A percentile compares a stretch with the other conserved stretches of the same genome.
phyloP scores from a whole-genome alignment of 2,888 invertebrate genomes.

The Euphydryas editha region DNA sequence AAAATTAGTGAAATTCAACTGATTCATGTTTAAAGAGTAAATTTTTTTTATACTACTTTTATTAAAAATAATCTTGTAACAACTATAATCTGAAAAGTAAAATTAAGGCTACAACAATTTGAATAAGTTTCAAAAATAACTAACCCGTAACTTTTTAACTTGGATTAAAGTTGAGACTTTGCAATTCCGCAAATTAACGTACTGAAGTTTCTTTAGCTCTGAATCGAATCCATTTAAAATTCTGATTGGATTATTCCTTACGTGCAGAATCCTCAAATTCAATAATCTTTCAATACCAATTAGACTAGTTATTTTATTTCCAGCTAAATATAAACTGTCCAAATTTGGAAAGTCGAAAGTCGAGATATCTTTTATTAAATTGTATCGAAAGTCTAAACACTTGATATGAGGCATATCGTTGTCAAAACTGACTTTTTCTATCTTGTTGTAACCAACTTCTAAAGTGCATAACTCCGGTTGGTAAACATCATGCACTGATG shows the following conservation, averaged over 20 bases:
- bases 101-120: background rate
- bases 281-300: constrained; percentile 83
- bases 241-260: constrained; percentile 86
- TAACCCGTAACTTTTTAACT: constrained; percentile 79
- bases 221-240: constrained; percentile 79
- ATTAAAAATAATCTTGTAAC: too few species aligned
- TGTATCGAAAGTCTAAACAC: constrained; percentile 81
- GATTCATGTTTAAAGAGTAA: too few species aligned
- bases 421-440: constrained; percentile 59
- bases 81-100: too few species aligned
- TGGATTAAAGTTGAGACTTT: constrained; percentile 78
- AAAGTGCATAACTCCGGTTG: constrained; percentile 83
- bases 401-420: constrained; percentile 68
- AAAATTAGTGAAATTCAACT: too few species aligned
- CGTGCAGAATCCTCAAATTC: constrained; percentile 87
- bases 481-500: constrained; percentile 74
- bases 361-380: constrained; percentile 71
- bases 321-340: constrained; percentile 89
- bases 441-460: constrained; percentile 80
- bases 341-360: constrained; percentile 79
- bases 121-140: constrained; percentile 8
- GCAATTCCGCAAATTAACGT: constrained; percentile 84
- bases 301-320: constrained; percentile 87
- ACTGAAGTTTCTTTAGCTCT: constrained; percentile 70
- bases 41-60: too few species aligned